phyloP scores from a whole-genome alignment of 2,797 vertebrate genomes.

The Rhabdomys pumilio region DNA sequence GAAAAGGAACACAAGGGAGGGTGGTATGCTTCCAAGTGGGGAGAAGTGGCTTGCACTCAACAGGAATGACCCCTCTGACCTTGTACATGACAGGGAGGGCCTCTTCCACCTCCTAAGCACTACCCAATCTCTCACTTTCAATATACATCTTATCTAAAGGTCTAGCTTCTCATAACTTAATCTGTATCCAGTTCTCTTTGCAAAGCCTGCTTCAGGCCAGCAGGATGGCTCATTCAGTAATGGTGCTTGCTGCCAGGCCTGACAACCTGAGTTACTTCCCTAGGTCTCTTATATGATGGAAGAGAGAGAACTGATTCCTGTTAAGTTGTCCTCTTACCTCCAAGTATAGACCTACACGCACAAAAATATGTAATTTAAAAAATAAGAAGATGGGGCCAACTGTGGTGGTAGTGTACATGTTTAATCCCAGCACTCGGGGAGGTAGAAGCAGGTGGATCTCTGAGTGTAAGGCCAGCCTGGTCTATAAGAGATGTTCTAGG shows the following conservation, averaged over 20 bases:
- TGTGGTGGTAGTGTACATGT: not conserved
- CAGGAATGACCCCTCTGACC: slow-evolving; percentile 31
- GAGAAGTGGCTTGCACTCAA: not conserved
- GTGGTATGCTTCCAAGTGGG: not conserved
- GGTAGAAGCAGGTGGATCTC: not conserved
- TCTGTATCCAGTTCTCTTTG: not conserved
- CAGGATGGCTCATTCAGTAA: too few relatives aligned
- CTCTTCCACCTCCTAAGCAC: not conserved
- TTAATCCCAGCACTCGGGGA: not conserved
- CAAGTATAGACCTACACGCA: too few relatives aligned
- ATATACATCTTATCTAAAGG: not conserved
- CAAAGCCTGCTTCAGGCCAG: not conserved
- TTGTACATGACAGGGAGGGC: not conserved
- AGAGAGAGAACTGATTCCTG: not conserved
- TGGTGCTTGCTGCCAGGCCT: not conserved
- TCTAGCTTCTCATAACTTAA: not conserved
- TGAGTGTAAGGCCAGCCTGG: not conserved
- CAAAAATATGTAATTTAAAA: not conserved
- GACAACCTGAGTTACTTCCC: not conserved
- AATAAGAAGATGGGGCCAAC: not conserved
- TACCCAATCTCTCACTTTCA: not conserved
- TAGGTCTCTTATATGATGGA: not conserved
- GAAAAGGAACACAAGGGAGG: not conserved
- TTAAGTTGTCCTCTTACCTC: not conserved
- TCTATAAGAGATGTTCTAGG: too few relatives aligned